Evolutionary conservation across 1,140 invertebrate genomes (phyloP).

Genomic region (Goniozus legneri): DNA sequence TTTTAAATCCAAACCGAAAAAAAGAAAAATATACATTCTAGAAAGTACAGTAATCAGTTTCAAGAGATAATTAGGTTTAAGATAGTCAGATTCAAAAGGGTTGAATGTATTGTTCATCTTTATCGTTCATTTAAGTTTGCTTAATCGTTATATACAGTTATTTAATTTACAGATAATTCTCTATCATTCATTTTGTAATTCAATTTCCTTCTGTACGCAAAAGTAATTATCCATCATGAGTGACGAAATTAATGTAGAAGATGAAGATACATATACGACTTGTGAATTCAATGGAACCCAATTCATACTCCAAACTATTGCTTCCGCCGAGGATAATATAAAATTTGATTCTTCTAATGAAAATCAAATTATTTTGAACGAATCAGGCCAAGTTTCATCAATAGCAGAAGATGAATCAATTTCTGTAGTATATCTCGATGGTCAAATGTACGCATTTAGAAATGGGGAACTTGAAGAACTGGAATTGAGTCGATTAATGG

Average conservation of each 20-base stretch:
- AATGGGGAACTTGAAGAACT: constrained; percentile 38
- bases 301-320: constrained; percentile 28
- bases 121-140: too few relatives aligned
- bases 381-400: constrained; percentile 5
- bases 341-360: constrained; percentile 9
- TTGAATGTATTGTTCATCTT: too few relatives aligned
- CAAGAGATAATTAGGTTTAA: too few relatives aligned
- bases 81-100: too few relatives aligned
- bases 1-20: too few relatives aligned
- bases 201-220: too few relatives aligned
- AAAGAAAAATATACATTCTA: too few relatives aligned
- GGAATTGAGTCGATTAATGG: constrained; percentile 25
- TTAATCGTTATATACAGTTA: too few relatives aligned
- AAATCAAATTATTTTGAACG: constrained; percentile 12
- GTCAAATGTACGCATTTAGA: constrained; percentile 31
- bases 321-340: constrained; percentile 13
- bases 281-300: constrained; percentile 40
- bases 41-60: too few relatives aligned
- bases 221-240: constrained; percentile 20
- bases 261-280: constrained; percentile 27
- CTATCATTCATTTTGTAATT: too few relatives aligned
- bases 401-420: constrained; percentile 25
- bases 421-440: constrained; percentile 34
- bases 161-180: too few relatives aligned
- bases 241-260: constrained; percentile 17